Conservation (phyloP, 2,113 vertebrate genomes). For the Setophaga kirtlandii region DNA sequence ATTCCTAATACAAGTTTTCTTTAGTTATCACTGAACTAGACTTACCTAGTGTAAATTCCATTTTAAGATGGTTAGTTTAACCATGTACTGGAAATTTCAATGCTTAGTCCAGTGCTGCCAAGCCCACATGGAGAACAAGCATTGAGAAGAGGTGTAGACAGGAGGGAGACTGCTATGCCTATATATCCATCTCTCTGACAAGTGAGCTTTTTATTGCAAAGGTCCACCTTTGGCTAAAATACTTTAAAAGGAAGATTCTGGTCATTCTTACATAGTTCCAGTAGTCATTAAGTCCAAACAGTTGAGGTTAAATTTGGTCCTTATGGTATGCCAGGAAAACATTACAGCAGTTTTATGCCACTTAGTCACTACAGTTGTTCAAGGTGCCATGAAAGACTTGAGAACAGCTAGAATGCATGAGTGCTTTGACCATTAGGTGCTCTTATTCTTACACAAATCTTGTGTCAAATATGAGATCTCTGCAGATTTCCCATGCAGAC, state of each 20-base stretch:
- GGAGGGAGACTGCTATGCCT: background rate
- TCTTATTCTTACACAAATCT: background rate
- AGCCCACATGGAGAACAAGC: background rate
- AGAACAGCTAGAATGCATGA: background rate
- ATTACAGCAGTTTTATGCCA: background rate
- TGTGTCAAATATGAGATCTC: background rate
- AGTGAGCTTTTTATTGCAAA: background rate
- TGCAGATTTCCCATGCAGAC: background rate
- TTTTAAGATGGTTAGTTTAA: background rate
- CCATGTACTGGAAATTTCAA: background rate
- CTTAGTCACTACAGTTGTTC: background rate
- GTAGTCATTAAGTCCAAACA: background rate
- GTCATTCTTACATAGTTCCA: background rate
- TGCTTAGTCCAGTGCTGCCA: background rate
- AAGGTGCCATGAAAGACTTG: background rate
- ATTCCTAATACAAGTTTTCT: background rate
- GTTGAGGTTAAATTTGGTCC: background rate
- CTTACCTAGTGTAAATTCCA: background rate
- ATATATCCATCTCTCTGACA: background rate
- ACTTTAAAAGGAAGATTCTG: background rate
- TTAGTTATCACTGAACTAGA: background rate
- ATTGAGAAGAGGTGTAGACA: background rate
- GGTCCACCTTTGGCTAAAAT: background rate
- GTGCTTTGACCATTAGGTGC: background rate
- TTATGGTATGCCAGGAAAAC: background rate